Evolutionary conservation across 2,888 invertebrate species (phyloP), one percentile per base, ranked within the genome.

Genomic region (Brachylomia viminalis): DNA sequence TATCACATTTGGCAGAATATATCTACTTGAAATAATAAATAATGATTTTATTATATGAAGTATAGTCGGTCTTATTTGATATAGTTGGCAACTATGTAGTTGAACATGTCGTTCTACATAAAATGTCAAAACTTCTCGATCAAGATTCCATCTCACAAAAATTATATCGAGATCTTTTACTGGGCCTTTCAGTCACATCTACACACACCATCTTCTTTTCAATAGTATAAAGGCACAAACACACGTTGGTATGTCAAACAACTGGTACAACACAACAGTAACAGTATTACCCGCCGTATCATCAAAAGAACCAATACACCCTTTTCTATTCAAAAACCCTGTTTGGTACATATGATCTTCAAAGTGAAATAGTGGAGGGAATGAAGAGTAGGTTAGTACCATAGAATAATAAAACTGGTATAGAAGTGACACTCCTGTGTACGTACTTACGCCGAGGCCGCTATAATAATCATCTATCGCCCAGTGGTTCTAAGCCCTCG

Each of bases 311-410:
- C 77, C 86, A 78, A 84, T 84, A 75, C 61, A 62, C 70, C 72
- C 70, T 42, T 84, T 81, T 85, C 71, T 64, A 80, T 80, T 79
- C 77, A 74, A 68, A 75, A 70, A 61, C 58, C 58, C 47, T 45
- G 72, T 66, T 83, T 77, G 79, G 80, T 80, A 80, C 83, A 82
- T 82, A 79, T 85, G 80, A 87, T 88, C 85, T 79, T 81, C 80
- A 80, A 87, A 87, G 77, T 74, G 72, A 54, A 84, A 86, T 85
- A 87, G 85, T 81, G 75, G 52, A 73, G 78, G 68, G 74, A 78
- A 56, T 33, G 56, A 38, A 56, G 13, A 64, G 74, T 73, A 73
- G 74, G 47, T 30, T 17, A 1, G 15, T 8, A 7, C 30, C 49
- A 81, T 23, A 81, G 81, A 64, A 1, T 33, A 13, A 23, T 45